phyloP scores from a whole-genome alignment of 2,113 vertebrate genomes.

The Bufo bufo region DNA sequence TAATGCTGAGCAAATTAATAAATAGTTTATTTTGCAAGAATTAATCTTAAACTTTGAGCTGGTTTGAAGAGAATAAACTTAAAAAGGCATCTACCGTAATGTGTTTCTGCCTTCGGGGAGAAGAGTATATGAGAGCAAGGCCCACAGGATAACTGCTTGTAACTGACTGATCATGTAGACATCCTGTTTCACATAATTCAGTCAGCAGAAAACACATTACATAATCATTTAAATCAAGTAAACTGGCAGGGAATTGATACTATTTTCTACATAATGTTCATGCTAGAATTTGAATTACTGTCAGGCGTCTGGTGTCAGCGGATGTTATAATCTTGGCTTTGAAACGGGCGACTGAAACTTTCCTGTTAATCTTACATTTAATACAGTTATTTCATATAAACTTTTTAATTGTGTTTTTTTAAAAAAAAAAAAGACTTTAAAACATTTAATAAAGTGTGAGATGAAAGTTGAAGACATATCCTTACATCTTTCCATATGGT shows the following conservation, averaged over 20 bases:
- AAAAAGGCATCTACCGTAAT: constrained; percentile 12
- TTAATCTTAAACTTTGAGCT: not conserved
- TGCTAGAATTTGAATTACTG: constrained; percentile 46
- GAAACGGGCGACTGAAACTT: constrained; percentile 6
- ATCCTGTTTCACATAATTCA: constrained; percentile 52
- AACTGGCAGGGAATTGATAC: constrained; percentile 44
- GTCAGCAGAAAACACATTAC: constrained; percentile 50
- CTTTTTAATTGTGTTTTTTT: not conserved
- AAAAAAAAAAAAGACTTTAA: not conserved
- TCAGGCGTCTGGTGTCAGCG: constrained; percentile 43
- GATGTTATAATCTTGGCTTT: constrained; percentile 37
- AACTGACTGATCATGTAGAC: constrained; percentile 19
- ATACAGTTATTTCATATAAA: not conserved
- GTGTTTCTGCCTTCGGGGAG: constrained; percentile 31
- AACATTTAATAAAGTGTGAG: not conserved
- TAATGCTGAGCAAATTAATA: not conserved
- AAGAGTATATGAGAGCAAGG: constrained; percentile 12
- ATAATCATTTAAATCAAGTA: constrained; percentile 50
- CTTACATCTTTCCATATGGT: not conserved
- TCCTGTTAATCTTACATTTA: constrained; percentile 3
- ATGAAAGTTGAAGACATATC: not conserved
- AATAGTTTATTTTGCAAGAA: not conserved
- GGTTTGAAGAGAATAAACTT: constrained; percentile 4
- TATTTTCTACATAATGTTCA: constrained; percentile 42
- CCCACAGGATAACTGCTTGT: constrained; percentile 37